These are phyloP conservation scores for Latheticus oryzae DNA, from an alignment of 2,888 invertebrate genomes.

Conservation along the genomic window DNA sequence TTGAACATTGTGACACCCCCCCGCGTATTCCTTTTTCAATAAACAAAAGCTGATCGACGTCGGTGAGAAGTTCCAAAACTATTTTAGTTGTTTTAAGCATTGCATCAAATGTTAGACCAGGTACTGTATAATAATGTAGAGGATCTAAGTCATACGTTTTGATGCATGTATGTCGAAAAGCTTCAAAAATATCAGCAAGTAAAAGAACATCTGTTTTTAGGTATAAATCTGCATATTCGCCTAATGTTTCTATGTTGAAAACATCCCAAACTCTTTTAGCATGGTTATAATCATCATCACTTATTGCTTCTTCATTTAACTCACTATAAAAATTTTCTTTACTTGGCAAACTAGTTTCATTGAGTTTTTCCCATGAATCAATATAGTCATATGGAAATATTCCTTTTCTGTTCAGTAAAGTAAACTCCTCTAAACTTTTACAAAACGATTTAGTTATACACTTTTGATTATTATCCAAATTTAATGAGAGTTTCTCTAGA, in stretches of 20 bases:
- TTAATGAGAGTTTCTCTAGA: slow-evolving; percentile 51
- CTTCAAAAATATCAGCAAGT: slow-evolving; percentile 56
- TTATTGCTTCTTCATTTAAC: neutral
- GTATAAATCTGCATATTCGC: slow-evolving; percentile 53
- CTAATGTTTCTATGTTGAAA: slow-evolving; percentile 2
- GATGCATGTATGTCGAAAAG: slow-evolving; percentile 52
- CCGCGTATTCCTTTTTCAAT: slow-evolving; percentile 11
- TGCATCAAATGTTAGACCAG: slow-evolving; percentile 33
- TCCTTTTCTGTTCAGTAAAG: slow-evolving; percentile 34
- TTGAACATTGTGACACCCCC: slow-evolving; percentile 7
- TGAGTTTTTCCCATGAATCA: too few species aligned
- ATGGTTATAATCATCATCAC: slow-evolving; percentile 3
- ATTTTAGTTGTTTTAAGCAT: slow-evolving; percentile 10
- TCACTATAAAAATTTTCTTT: slow-evolving; percentile 10
- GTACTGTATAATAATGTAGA: slow-evolving; percentile 49
- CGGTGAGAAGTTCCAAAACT: slow-evolving; percentile 45
- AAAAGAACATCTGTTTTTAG: slow-evolving; percentile 56
- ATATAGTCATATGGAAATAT: slow-evolving; percentile 57
- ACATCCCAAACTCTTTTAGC: slow-evolving; percentile 2
- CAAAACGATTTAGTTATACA: slow-evolving; percentile 18
- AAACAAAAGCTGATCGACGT: slow-evolving; percentile 43
- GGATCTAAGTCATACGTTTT: slow-evolving; percentile 53
- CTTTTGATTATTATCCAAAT: slow-evolving; percentile 39
- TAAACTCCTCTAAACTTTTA: slow-evolving; percentile 39
- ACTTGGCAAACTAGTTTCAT: too few species aligned